A percentile compares a stretch with the other conserved stretches of the same genome.
phyloP scores from a whole-genome alignment of 2,888 invertebrate genomes.

The Eulithis testata region DNA sequence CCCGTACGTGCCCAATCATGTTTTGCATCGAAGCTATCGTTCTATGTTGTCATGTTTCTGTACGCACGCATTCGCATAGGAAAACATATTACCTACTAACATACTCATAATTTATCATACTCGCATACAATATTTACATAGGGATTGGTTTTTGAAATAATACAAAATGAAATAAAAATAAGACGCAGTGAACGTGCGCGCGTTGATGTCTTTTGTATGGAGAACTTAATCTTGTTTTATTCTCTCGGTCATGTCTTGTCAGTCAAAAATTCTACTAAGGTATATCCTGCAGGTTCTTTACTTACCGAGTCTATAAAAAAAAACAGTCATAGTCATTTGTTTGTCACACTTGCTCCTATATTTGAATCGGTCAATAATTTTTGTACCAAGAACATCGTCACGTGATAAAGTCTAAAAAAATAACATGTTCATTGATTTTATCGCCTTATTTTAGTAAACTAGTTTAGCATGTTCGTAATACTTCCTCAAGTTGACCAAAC shows the following conservation, averaged over 20 bases:
- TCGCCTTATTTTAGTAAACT: slow-evolving; percentile 3
- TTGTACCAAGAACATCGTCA: too few species aligned
- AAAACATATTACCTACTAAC: slow-evolving; percentile 39
- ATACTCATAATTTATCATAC: slow-evolving; percentile 41
- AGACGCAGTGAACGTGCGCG: slow-evolving; percentile 26
- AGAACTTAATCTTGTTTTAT: not conserved
- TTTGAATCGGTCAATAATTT: too few species aligned
- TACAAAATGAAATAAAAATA: not conserved
- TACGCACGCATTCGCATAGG: slow-evolving; percentile 41
- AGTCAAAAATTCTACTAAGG: too few species aligned
- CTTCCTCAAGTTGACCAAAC: slow-evolving; percentile 23
- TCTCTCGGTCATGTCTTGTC: too few species aligned
- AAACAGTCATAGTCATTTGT: too few species aligned
- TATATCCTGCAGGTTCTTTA: too few species aligned
- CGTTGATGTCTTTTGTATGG: slow-evolving; percentile 27
- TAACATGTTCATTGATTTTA: not conserved
- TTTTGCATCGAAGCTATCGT: slow-evolving; percentile 35
- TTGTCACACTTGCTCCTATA: too few species aligned
- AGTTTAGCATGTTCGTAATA: slow-evolving; percentile 15
- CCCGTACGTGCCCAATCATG: slow-evolving; percentile 53
- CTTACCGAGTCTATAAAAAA: too few species aligned
- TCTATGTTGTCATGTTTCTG: slow-evolving; percentile 30
- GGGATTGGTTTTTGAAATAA: not conserved
- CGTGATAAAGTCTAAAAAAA: too few species aligned
- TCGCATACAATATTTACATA: slow-evolving; percentile 24